phyloP scores from a whole-genome alignment of 2,797 vertebrate genomes.

The Chrysocyon brachyurus region DNA sequence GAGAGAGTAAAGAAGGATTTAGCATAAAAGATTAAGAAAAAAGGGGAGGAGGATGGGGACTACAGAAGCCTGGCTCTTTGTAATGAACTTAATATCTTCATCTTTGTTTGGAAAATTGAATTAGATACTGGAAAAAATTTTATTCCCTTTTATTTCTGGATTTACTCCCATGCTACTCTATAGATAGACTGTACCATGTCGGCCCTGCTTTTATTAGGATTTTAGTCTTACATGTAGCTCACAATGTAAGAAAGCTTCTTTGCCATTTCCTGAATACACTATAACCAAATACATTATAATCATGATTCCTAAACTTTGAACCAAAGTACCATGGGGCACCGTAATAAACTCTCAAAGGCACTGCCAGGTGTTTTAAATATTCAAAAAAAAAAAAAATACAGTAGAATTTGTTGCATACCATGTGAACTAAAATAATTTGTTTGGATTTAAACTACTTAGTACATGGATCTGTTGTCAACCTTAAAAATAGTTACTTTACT shows the following conservation, averaged over 20 bases:
- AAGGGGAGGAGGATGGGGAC: rapidly evolving
- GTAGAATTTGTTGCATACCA: background rate
- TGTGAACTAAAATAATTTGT: background rate
- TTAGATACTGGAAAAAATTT: background rate
- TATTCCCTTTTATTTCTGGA: background rate
- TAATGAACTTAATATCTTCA: background rate
- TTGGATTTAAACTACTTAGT: background rate
- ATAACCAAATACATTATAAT: background rate
- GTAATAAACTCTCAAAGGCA: background rate
- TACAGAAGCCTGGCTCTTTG: background rate
- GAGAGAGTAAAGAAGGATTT: background rate
- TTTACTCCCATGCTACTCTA: background rate
- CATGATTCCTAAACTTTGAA: background rate
- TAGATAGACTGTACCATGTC: background rate
- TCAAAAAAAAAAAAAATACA: background rate
- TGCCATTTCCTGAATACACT: background rate
- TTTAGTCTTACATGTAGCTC: background rate
- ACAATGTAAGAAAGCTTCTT: background rate
- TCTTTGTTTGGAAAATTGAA: background rate
- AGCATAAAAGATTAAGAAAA: background rate
- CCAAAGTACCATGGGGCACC: rapidly evolving
- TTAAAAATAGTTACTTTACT: background rate
- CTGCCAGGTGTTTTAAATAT: background rate
- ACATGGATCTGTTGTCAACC: background rate
- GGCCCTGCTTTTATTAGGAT: background rate